These are phyloP conservation scores for Vesta saturnalis DNA, from an alignment of 2,888 invertebrate genomes.

Conservation along the genomic window DNA sequence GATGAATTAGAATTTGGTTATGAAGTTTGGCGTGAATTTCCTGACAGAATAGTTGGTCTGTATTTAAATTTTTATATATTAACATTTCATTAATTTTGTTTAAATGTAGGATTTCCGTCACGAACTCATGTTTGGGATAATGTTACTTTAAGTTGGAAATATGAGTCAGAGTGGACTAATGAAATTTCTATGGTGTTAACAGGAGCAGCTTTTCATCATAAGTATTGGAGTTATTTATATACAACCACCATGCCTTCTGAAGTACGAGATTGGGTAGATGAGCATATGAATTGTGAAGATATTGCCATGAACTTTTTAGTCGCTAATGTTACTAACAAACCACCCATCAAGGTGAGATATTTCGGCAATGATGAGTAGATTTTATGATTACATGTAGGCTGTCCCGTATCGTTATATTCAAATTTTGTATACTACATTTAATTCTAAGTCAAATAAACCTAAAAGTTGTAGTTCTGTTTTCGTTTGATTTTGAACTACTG, in stretches of 20 bases:
- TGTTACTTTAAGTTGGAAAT: slow-evolving; percentile 84
- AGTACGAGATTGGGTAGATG: slow-evolving; percentile 90
- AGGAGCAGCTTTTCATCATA: slow-evolving; percentile 97
- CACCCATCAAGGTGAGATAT: slow-evolving; percentile 94
- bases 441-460: no score
- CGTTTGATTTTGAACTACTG: no score
- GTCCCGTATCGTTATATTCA: no score
- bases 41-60: slow-evolving; percentile 85
- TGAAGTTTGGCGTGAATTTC: slow-evolving; percentile 96
- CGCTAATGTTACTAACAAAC: slow-evolving; percentile 91
- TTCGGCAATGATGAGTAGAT: no score
- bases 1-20: slow-evolving; percentile 96
- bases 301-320: slow-evolving; percentile 98
- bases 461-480: no score
- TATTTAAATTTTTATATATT: no score
- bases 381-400: no score
- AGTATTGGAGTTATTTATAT: slow-evolving; percentile 95
- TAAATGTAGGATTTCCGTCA: slow-evolving; percentile 86
- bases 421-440: no score
- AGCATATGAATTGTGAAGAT: slow-evolving; percentile 97
- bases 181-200: slow-evolving; percentile 96
- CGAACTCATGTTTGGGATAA: slow-evolving; percentile 96
- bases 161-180: slow-evolving; percentile 98
- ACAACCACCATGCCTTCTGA: slow-evolving; percentile 87
- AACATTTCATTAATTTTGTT: no score